Base-by-base conservation (phyloP, 2,888 invertebrate genomes). In the Thera obeliscata region DNA sequence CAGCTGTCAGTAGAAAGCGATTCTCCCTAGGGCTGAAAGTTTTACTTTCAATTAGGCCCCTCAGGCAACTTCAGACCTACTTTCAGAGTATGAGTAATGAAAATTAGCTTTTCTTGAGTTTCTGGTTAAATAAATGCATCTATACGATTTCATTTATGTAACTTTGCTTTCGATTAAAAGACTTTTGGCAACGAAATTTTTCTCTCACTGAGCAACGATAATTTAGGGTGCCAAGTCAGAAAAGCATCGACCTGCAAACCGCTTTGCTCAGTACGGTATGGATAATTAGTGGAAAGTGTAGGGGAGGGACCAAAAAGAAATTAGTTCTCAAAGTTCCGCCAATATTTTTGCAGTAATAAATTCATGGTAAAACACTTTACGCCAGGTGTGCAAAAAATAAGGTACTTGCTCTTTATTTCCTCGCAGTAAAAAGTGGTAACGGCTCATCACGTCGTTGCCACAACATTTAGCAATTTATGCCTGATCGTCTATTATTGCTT, bases 241-340 rank as follows among this genome's bases (percentile, higher is more conserved):
- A 75, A 80, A 76, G 76, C 79, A 78, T 68, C 81, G 83, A 81
- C 80, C 81, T 79, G 83, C 80, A 81, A 83, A 82, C 78, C 81
- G 81, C 84, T 85, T 84, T 85, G 84, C 81, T 84, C 83, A 82
- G 75, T 80, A 76, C 76, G 74, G 77, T 83, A 83, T 81, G 76
- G 79, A 81, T 84, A 84, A 84, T 85, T 84, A 82, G 83, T 82
- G 81, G 80, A 81, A 80, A 81, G 78, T 79, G 72, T 75, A 79
- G 76, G 76, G 74, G 76, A 69, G 66, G 78, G 75, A 74, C 69
- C 66, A 71, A 70, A 73, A 77, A 79, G 76, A 80, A 81, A 82
- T 84, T 81, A 81, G 80, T 81, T 81, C 75, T 71, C 74, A 76
- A 73, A 75, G 74, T 66, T 69, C 75, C 75, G 72, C 77, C 71